Evolutionary conservation across 1,140 invertebrate species (phyloP).

Genomic region (Scaptomyza hsui): DNA sequence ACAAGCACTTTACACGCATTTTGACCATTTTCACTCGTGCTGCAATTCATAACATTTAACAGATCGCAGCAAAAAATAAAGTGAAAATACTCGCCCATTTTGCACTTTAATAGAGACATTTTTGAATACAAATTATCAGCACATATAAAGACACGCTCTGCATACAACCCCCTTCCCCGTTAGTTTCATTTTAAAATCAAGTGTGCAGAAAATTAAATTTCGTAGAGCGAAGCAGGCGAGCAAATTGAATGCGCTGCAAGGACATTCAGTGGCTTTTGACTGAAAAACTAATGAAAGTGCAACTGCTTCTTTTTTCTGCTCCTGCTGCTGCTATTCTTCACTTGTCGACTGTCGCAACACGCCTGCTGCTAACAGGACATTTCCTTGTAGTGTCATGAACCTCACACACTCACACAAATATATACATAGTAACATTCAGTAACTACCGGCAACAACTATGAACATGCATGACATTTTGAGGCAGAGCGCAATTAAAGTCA

Average conservation of each 20-base stretch:
- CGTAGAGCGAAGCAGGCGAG: conserved; percentile 12
- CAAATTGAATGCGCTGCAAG: conserved; percentile 55
- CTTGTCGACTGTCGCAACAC: conserved; percentile 3
- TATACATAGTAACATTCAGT: conserved; percentile 14
- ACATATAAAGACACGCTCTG: conserved; percentile 28
- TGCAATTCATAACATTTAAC: conserved; percentile 66
- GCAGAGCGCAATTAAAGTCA: conserved; percentile 75
- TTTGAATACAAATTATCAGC: conserved; percentile 67
- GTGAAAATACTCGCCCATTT: conserved; percentile 16
- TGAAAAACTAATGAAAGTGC: conserved; percentile 72
- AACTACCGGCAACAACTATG: conserved; percentile 14
- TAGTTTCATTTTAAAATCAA: conserved; percentile 64
- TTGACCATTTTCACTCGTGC: conserved; percentile 31
- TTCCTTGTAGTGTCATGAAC: conserved; percentile 34
- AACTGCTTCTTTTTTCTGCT: conserved; percentile 3
- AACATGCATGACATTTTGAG: conserved; percentile 60
- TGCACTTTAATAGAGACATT: conserved; percentile 75
- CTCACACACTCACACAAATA: conserved; percentile 13
- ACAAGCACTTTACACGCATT: conserved; percentile 45
- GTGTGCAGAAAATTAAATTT: conserved; percentile 76
- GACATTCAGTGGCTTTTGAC: conserved; percentile 62
- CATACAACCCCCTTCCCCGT: conserved; percentile 2
- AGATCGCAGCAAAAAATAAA: conserved; percentile 7
- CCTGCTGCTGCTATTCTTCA: conserved; percentile 7
- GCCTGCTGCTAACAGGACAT: conserved; percentile 36